These are phyloP conservation scores for Drosophila willistoni DNA, from an alignment of 1,140 invertebrate genomes.

Conservation along the genomic window DNA sequence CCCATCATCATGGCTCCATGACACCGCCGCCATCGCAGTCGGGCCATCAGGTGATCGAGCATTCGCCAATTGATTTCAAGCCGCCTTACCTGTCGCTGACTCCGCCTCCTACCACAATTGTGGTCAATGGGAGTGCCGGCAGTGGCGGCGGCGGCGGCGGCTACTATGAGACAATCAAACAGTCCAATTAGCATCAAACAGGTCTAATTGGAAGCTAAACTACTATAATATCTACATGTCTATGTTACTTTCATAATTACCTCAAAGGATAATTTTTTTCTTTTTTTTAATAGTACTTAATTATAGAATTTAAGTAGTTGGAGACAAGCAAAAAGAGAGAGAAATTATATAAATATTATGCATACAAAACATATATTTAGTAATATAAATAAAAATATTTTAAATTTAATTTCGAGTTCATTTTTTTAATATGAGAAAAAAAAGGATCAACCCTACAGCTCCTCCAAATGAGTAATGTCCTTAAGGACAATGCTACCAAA, in stretches of 20 bases:
- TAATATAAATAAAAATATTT: conserved; percentile 37
- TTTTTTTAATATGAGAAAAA: no score
- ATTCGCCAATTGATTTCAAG: conserved; percentile 73
- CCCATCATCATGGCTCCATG: conserved; percentile 62
- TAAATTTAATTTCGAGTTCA: conserved; percentile 21
- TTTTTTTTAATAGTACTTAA: conserved; percentile 23
- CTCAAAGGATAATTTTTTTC: conserved; percentile 71
- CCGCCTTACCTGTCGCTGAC: conserved; percentile 72
- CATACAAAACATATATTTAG: conserved; percentile 23
- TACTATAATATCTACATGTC: conserved; percentile 1
- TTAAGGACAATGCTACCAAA: no score
- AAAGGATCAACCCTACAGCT: no score
- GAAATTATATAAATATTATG: conserved; percentile 23
- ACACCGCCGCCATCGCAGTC: conserved; percentile 71
- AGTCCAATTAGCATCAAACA: conserved; percentile 58
- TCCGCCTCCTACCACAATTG: conserved; percentile 62
- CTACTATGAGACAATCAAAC: conserved; percentile 78
- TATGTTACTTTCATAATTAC: conserved; percentile 56
- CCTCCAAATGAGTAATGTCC: no score
- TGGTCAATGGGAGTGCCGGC: conserved; percentile 37
- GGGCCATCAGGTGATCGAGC: conserved; percentile 63
- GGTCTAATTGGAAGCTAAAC: neutral
- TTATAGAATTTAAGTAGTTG: conserved; percentile 55
- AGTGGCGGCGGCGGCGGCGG: conserved; percentile 26
- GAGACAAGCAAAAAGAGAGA: conserved; percentile 48